Base-by-base conservation (phyloP, 2,113 vertebrate species). In the Sylvietta virens region DNA sequence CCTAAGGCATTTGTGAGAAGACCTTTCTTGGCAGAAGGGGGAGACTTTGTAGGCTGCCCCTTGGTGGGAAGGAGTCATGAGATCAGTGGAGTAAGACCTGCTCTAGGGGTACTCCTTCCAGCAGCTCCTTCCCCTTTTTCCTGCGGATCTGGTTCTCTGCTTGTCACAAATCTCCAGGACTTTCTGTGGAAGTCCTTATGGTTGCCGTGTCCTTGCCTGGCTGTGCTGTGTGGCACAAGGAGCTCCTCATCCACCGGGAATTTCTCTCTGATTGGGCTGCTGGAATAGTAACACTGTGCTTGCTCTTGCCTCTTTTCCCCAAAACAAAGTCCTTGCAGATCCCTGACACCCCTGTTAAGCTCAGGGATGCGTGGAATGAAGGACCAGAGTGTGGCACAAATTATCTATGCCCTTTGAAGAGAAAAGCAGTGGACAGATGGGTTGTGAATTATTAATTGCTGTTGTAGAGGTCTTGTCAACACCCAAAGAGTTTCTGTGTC, bases 11-110 rank as follows among this genome's bases (percentile, higher is more conserved):
- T 85, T 3, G 5, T 60, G 79, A 72, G 57, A 86, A 66, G 86
- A 94, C 88, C 85, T 80, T 94, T 93, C 82, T 76, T 95, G 94
- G 82, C 94, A 45, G 30, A 73, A 45, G 15, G 9, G 33, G 60
- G 23, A 53, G 23, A 4, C 33, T 74, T 12, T 33, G 53, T 48
- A 7, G 19, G 16, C 42, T 87, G 39, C 44, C 14, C 7, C 22
- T 66, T 37, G 64, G 13, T 58, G 81, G 79, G 74, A 66, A 90
- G 81, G 65, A 79, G 78, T n/a, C 0, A 0, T 77, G 84, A 69
- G 64, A 31, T 35, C 0, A 0, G 3, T 67, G 27, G 53, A 48
- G 67, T 28, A 57, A 57, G 42, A 73, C 81, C 56, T 66, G 40
- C 37, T 88, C 14, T 51, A 39, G 48, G 33, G 48, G 4, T 67